Base-by-base conservation (phyloP, 2,888 invertebrate species). In the Nymphalis polychloros region DNA sequence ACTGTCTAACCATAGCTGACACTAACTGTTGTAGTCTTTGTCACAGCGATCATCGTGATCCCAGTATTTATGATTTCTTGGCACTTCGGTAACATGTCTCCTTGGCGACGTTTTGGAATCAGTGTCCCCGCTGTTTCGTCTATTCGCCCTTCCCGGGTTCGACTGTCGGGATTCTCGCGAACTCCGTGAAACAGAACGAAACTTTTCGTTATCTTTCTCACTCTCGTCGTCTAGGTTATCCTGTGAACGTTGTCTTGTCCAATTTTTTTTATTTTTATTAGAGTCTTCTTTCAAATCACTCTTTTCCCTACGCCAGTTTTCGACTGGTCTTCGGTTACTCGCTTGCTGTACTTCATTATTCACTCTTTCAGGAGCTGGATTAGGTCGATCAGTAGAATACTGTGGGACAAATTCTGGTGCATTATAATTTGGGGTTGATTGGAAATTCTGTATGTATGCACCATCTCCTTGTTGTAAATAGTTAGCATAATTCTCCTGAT, bases 21-120 rank as follows among this genome's bases (percentile, higher is more conserved):
- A 88, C 88, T 90, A 92, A 88, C 90, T 90, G 68, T 87, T 88
- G 35, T 92, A 92, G 70, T 92, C 92, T 57, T 86, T 90, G 64
- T 92, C 92, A 73, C 90, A 91, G 3, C 92, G 76, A 20, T 92
- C 92, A 52, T 92, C 92, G 31, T 92, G 92, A 73, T 91, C 92
- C 92, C 92, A 92, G 52, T 92, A 92, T 64, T 91, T 92, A 1
- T 88, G 83, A 72, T 85, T 90, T 55, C 92, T 77, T 0, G 92
- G 92, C 0, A 91, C 91, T 6, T 92, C 92, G 0, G 86, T 83
- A 0, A 89, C 91, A 35, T 90, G 90, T 41, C 88, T 79, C 3
- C 85, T 73, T 0, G 83, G 83, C 0, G 85, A 86, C 0, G 85
- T 82, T 64, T 84, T 88, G 0, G 77, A 80, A 1, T 74, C 70